phyloP scores from a whole-genome alignment of 2,888 invertebrate species.

The Autographa gamma region DNA sequence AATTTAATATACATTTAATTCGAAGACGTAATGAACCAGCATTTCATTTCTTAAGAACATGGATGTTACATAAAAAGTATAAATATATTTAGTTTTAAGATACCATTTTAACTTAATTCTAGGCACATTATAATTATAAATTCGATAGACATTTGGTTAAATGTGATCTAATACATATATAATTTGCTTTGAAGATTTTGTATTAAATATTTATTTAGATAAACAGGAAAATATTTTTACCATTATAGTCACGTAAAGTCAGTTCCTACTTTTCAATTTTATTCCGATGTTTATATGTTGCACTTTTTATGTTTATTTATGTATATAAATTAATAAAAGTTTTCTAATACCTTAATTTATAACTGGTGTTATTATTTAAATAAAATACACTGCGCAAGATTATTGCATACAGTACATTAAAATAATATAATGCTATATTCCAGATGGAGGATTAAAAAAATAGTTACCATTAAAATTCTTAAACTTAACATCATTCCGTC shows the following conservation, averaged over 20 bases:
- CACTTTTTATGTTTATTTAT: not conserved
- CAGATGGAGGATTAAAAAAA: not conserved
- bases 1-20: conserved; percentile 49
- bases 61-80: conserved; percentile 18
- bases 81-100: conserved; percentile 10
- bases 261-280: not conserved
- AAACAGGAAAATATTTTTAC: not conserved
- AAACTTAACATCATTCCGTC: conserved; percentile 16
- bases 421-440: not conserved
- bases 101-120: conserved; percentile 23
- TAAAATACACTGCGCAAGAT: not conserved
- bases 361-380: not conserved
- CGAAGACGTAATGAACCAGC: conserved; percentile 25
- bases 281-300: not conserved
- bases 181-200: not conserved
- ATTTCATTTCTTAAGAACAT: conserved; percentile 23
- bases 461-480: not conserved
- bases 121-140: conserved; percentile 47
- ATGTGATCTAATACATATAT: conserved; percentile 26
- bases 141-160: conserved; percentile 44
- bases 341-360: not conserved
- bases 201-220: not conserved
- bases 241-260: not conserved
- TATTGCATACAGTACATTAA: not conserved
- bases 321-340: not conserved